Conservation (phyloP, 1,140 invertebrate species). For the Pectinophora gossypiella region DNA sequence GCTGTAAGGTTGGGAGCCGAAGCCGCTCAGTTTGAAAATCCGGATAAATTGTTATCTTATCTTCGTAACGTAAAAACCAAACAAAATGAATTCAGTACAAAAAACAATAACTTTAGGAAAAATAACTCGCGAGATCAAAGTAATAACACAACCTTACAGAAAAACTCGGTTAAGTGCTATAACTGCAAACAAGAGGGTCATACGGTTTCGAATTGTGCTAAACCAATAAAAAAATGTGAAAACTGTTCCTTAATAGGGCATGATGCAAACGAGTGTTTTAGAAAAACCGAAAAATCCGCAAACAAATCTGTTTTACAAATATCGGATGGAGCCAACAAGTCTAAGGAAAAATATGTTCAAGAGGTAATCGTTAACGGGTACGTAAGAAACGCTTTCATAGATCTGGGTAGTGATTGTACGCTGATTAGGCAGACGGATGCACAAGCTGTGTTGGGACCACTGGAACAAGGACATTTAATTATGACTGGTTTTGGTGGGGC, state of each 20-base stretch:
- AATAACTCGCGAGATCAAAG: background rate
- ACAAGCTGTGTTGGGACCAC: background rate
- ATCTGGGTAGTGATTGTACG: background rate
- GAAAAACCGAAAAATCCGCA: background rate
- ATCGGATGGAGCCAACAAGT: background rate
- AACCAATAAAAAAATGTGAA: background rate
- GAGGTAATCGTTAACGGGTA: background rate
- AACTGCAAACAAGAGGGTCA: background rate
- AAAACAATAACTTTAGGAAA: background rate
- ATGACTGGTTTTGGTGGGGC: background rate
- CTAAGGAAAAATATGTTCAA: background rate
- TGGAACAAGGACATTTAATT: background rate
- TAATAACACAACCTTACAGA: background rate
- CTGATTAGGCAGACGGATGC: background rate
- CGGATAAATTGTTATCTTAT: constrained; percentile 2
- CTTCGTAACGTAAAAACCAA: background rate
- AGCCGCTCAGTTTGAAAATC: constrained; percentile 5
- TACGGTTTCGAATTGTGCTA: background rate
- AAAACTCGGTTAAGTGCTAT: background rate
- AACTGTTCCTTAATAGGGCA: background rate
- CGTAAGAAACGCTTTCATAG: background rate
- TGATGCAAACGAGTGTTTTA: background rate
- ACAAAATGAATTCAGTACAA: background rate
- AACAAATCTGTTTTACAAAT: background rate
- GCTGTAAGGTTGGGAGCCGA: constrained; percentile 1